Base-by-base conservation (phyloP, 1,140 invertebrate genomes). In the Ostrea denselamellosa region DNA sequence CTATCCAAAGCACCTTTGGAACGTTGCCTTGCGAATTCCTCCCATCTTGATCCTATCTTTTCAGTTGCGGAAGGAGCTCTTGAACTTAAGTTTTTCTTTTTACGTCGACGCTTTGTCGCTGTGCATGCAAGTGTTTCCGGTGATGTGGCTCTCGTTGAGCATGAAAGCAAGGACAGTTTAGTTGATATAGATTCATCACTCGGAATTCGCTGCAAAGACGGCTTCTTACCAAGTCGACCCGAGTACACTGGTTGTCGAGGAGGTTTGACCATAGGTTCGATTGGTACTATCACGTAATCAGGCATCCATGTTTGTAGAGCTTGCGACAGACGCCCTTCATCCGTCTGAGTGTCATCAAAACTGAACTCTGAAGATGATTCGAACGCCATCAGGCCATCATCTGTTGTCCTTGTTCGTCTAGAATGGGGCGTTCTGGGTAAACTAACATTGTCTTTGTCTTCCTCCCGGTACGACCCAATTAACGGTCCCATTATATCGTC, bases 141-240 rank as follows among this genome's bases (percentile, higher is more conserved):
- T 56, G 28, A 52, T 25, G 68, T 85, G 17, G 86, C 91, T 44
- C 86, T 17, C 28, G 87, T 86, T 10, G 90, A 92, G 85, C 90
- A 91, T n/a, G 90, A 89, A 51, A 93, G 89, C 2, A 93, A 82
- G 8, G 92, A 93, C 19, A 92, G 85, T 52, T 89, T 85, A 8
- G 92, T 93, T 2, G 85, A 58, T 34, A 92, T 89, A 5, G 92
- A 92, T 34, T 93, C 92, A 12, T 86, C 83, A 83, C 92, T 93
- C 77, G 56, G 28, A 25, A 88, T 52, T 44, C 91, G 86, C 9
- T 83, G n/a, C 28, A 83, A 83, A 53, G n/a, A 22, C 56, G 53
- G 56, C 62, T 68, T 58, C 71, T 88, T 86, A 0, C 92, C 92
- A 8, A 93, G 87, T 62, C 90, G 84, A 8, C 90, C 93, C 56